Evolutionary conservation across 2,113 vertebrate genomes (phyloP).

Genomic region (Thymallus thymallus): DNA sequence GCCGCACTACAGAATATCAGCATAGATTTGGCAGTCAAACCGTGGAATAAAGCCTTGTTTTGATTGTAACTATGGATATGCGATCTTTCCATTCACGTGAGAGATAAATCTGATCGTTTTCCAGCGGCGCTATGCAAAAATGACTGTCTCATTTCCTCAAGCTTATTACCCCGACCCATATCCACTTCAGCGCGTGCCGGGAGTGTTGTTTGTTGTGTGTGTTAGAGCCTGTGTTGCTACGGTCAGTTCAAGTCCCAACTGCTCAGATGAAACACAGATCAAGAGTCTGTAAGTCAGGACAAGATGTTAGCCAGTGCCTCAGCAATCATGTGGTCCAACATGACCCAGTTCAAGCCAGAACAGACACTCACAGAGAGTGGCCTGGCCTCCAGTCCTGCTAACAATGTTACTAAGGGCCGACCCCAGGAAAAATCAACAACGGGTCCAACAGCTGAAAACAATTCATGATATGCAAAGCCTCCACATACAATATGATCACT

Average conservation of each 20-base stretch:
- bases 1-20: not conserved
- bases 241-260: too few species aligned
- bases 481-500: not conserved
- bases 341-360: too few species aligned
- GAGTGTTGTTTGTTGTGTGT: too few species aligned
- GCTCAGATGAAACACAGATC: too few species aligned
- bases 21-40: not conserved
- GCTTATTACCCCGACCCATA: too few species aligned
- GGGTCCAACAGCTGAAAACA: constrained; percentile 39
- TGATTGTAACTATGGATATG: constrained; percentile 8
- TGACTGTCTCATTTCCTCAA: not conserved
- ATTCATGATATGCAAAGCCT: constrained; percentile 9
- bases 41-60: not conserved
- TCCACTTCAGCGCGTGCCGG: too few species aligned
- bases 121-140: not conserved
- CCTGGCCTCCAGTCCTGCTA: too few species aligned
- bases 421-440: constrained; percentile 10
- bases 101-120: not conserved
- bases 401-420: constrained; percentile 6
- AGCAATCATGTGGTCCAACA: too few species aligned
- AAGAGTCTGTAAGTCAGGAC: too few species aligned
- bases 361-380: too few species aligned
- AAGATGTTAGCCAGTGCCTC: too few species aligned
- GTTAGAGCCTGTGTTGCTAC: too few species aligned
- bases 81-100: not conserved